These are phyloP conservation scores for Platyura marginata DNA, from an alignment of 1,140 invertebrate species.

Conservation along the genomic window DNA sequence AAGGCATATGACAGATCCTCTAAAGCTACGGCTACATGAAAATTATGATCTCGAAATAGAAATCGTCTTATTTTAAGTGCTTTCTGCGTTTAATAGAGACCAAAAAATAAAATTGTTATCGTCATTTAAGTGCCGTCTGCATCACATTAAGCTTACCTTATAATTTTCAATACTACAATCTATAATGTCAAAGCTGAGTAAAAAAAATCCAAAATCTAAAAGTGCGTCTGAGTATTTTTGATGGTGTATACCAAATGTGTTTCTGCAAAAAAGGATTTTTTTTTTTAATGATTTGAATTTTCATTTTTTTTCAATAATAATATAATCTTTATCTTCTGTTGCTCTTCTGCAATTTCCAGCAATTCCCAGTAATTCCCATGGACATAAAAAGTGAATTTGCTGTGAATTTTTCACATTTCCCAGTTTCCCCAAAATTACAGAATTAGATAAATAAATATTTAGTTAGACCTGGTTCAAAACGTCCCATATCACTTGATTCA, in stretches of 20 bases:
- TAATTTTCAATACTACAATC: constrained; percentile 65
- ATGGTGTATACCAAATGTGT: constrained; percentile 43
- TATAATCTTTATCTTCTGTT: too few species aligned
- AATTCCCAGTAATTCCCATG: too few species aligned
- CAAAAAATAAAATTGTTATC: not conserved
- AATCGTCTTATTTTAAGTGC: constrained; percentile 52
- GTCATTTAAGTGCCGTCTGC: constrained; percentile 45
- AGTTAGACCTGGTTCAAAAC: too few species aligned
- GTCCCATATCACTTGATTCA: too few species aligned
- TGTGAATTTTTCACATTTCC: too few species aligned
- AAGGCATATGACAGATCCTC: constrained; percentile 83
- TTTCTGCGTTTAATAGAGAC: constrained; percentile 27
- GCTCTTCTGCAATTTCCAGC: too few species aligned
- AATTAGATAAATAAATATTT: too few species aligned
- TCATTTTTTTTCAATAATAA: too few species aligned
- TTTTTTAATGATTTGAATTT: too few species aligned
- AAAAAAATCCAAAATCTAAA: constrained; percentile 75
- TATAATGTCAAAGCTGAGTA: constrained; percentile 76
- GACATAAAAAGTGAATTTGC: too few species aligned
- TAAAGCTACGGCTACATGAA: constrained; percentile 69
- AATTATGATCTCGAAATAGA: constrained; percentile 68
- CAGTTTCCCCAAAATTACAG: too few species aligned
- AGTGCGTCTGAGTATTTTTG: constrained; percentile 67
- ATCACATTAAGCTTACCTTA: constrained; percentile 30
- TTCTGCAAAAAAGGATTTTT: too few species aligned